phyloP scores from a whole-genome alignment of 2,888 invertebrate genomes.

The Blera fallax region DNA sequence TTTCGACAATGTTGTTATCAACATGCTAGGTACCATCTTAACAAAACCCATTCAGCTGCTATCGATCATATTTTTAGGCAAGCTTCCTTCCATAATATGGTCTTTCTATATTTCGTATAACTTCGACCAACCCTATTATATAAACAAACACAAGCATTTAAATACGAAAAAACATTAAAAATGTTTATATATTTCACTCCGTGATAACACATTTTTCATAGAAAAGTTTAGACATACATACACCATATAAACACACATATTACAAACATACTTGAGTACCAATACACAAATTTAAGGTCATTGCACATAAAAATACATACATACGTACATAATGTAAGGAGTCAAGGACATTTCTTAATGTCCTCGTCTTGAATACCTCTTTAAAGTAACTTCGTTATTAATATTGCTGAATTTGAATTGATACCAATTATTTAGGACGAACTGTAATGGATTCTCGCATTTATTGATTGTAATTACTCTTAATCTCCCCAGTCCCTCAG shows the following conservation, averaged over 20 bases:
- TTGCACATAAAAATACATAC: neutral
- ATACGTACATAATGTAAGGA: neutral
- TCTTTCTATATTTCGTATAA: no score
- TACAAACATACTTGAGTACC: neutral
- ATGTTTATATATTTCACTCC: constrained; percentile 37
- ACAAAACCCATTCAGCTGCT: no score
- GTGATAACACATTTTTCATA: constrained; percentile 27
- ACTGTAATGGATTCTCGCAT: neutral
- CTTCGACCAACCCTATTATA: no score
- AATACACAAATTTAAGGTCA: neutral
- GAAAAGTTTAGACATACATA: neutral
- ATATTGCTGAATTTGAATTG: neutral
- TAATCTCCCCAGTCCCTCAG: constrained; percentile 74
- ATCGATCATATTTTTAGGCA: no score
- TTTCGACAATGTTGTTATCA: no score
- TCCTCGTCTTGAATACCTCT: neutral
- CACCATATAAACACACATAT: neutral
- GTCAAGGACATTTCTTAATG: neutral
- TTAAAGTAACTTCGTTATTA: constrained; percentile 13
- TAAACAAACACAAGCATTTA: neutral
- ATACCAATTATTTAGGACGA: neutral
- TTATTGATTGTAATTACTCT: constrained; percentile 16
- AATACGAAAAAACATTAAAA: neutral
- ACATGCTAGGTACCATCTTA: no score
- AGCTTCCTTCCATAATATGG: no score